A percentile compares a stretch with the other conserved stretches of the same genome.
These are phyloP conservation scores for Scaptomyza graminum DNA, from an alignment of 1,140 invertebrate genomes.

Conservation along the genomic window DNA sequence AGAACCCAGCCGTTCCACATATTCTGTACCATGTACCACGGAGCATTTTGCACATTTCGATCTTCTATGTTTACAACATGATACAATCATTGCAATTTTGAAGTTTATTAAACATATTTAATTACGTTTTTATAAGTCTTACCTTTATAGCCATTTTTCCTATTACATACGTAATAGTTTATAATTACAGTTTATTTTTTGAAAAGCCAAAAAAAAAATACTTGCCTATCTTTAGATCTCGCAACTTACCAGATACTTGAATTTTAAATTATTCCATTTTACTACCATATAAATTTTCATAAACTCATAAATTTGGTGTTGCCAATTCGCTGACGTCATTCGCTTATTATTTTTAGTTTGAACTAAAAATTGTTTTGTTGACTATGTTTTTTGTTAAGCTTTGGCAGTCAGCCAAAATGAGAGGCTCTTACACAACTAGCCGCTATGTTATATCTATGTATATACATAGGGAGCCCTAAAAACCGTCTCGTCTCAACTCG, in stretches of 20 bases:
- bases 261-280: background rate
- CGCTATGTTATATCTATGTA: constrained; percentile 29
- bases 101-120: no score
- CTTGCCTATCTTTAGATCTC: background rate
- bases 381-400: constrained; percentile 45
- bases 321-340: constrained; percentile 41
- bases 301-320: constrained; percentile 31
- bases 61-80: no score
- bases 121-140: no score
- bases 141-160: no score
- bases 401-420: constrained; percentile 53
- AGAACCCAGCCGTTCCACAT: no score
- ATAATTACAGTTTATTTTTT: no score
- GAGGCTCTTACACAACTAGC: constrained; percentile 35
- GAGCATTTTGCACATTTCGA: no score
- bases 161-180: no score
- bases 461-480: constrained; percentile 39
- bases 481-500: constrained; percentile 18
- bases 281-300: constrained; percentile 5
- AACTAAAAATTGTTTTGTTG: constrained; percentile 43
- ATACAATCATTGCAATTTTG: no score
- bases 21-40: no score
- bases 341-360: constrained; percentile 57
- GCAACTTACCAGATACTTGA: background rate
- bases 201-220: background rate